Evolutionary conservation across 2,797 vertebrate species (phyloP), one percentile per base, ranked within the genome.

Genomic region (Sphenodon punctatus): DNA sequence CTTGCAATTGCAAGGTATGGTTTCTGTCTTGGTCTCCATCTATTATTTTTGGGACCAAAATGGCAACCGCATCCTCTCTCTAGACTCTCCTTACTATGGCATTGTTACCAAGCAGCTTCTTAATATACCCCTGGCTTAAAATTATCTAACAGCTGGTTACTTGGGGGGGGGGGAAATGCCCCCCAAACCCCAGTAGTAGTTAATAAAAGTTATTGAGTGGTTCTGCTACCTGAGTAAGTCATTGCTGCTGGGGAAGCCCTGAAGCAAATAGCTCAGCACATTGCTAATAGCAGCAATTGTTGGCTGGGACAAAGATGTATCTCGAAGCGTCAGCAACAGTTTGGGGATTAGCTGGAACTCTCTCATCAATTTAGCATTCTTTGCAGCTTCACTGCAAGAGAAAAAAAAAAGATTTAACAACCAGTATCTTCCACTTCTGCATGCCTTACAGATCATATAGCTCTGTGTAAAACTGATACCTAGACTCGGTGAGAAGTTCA

Each of bases 401-500:
- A 72, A 80, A 82, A 1, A 3, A 88, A 32, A 63, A 34, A 49
- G 27, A 71, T 22, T 80, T 49, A 60, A 59, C 59, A 68, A 32
- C 64, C 63, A 38, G 36, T 16, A 71, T 42, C 38, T 27, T 72
- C 30, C 69, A 46, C 13, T 55, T 1, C 15, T 49, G 67, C 12
- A 46, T 10, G 43, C 25, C 34, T 34, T 34, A 59, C 39, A 38
- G 71, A 16, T 56, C 51, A n/a, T 3, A 15, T 23, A 7, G 45
- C 23, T 27, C 27, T n/a, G n/a, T n/a, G n/a, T n/a, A n/a, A n/a
- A n/a, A n/a, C n/a, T n/a, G n/a, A n/a, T 95, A 97, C 99, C 99
- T 99, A 72, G 98, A 99, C 91, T 99, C 99, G 8, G 98, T 99
- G 67, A 99, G 97, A 80, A 99, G 97, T 78, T 99, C 99, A 17